Conservation (phyloP, 2,113 vertebrate genomes). For the rabbit (Oryctolagus cuniculus) region mOryCun1.1 NC_091439.1:94766501-94767000, state of each 20-base stretch:
- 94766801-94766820: slow-evolving; percentile 25
- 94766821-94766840: not conserved
- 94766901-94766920: not conserved
- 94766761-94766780: not conserved
- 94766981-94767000: no score
- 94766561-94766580: slow-evolving; percentile 91
- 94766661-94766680: not conserved
- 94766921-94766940: not conserved
- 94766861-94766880: not conserved
- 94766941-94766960: no score
- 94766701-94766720: not conserved
- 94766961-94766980: no score
- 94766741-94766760: not conserved
- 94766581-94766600: slow-evolving; percentile 89
- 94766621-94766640: slow-evolving; percentile 88
- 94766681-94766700: not conserved
- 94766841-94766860: not conserved
- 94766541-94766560: slow-evolving; percentile 92
- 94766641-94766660: no score
- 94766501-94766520: slow-evolving; percentile 89
- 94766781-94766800: slow-evolving; percentile 25
- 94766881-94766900: not conserved
- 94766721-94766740: not conserved
- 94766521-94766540: slow-evolving; percentile 93
- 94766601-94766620: slow-evolving; percentile 93